Percentiles rank a stretch among this genome's conserved stretches.
Conservation (phyloP, 2,797 vertebrate species). For the Xyrichtys novacula region DNA sequence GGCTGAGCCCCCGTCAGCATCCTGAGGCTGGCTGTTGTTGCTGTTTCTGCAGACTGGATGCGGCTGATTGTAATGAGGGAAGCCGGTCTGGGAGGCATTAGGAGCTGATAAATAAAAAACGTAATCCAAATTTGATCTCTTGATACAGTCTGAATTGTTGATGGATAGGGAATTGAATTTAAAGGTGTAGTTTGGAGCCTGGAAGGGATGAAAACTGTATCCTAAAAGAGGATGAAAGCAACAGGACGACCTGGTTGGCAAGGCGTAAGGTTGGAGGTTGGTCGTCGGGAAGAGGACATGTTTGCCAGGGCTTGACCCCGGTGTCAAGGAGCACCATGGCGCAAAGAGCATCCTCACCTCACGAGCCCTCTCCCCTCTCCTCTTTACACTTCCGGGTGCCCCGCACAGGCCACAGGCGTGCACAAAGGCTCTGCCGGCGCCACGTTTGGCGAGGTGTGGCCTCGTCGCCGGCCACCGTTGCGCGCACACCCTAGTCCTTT, state of each 20-base stretch:
- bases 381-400: conserved; percentile 71
- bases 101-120: conserved; percentile 17
- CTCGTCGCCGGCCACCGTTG: conserved; percentile 57
- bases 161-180: background rate
- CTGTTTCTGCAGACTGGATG: conserved; percentile 32
- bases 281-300: conserved; percentile 17
- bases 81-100: background rate
- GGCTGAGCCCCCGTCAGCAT: conserved; percentile 51
- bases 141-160: conserved; percentile 13
- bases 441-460: conserved; percentile 77
- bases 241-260: conserved; percentile 42
- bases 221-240: conserved; percentile 49
- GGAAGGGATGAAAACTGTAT: conserved; percentile 45
- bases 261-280: conserved; percentile 46
- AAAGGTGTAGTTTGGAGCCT: conserved; percentile 23
- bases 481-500: conserved; percentile 82
- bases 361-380: conserved; percentile 56
- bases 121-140: conserved; percentile 32
- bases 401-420: conserved; percentile 60
- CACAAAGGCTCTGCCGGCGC: conserved; percentile 73
- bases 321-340: conserved; percentile 30
- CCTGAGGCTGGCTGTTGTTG: conserved; percentile 21
- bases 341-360: conserved; percentile 53
- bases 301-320: conserved; percentile 13
- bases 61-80: conserved; percentile 37